Percentiles rank a stretch among this genome's conserved stretches.
Conservation (phyloP, 1,140 invertebrate species). For the Steinernema khuongi region DNA sequence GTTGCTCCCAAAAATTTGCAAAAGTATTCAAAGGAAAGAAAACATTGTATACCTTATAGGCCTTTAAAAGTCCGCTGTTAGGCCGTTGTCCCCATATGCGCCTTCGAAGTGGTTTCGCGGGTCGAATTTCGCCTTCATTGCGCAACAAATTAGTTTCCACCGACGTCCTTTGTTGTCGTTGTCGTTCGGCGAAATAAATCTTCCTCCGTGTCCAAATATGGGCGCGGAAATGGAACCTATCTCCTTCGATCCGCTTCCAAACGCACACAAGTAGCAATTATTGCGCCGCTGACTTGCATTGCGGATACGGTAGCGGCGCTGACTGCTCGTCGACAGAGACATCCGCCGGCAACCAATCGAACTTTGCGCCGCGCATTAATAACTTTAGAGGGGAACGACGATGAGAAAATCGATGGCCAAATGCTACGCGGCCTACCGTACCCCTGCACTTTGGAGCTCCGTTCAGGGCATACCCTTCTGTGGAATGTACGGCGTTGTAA, state of each 20-base stretch:
- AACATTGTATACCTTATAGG: too few species aligned
- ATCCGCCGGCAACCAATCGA: too few species aligned
- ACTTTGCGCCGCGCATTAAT: too few species aligned
- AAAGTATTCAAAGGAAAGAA: too few species aligned
- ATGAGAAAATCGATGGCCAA: too few species aligned
- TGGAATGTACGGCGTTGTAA: too few species aligned
- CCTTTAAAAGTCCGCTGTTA: not conserved
- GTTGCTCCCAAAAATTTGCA: too few species aligned
- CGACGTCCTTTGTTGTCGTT: conserved; percentile 3
- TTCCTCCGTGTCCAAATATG: not conserved
- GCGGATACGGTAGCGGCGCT: not conserved
- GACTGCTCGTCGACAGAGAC: not conserved
- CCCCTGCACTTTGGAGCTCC: too few species aligned
- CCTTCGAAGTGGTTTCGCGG: not conserved
- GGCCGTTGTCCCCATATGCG: not conserved
- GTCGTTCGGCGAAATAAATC: conserved; percentile 9
- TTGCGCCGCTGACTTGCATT: not conserved
- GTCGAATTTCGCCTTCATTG: conserved; percentile 6
- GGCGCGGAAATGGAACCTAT: conserved; percentile 5
- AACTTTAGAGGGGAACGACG: too few species aligned
- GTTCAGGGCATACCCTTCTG: too few species aligned
- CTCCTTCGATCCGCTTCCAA: not conserved
- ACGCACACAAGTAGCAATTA: conserved; percentile 12
- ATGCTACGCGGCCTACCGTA: too few species aligned
- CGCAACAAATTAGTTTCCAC: conserved; percentile 15